Base-by-base conservation (phyloP, 2,113 vertebrate species). In the Motacilla alba region DNA sequence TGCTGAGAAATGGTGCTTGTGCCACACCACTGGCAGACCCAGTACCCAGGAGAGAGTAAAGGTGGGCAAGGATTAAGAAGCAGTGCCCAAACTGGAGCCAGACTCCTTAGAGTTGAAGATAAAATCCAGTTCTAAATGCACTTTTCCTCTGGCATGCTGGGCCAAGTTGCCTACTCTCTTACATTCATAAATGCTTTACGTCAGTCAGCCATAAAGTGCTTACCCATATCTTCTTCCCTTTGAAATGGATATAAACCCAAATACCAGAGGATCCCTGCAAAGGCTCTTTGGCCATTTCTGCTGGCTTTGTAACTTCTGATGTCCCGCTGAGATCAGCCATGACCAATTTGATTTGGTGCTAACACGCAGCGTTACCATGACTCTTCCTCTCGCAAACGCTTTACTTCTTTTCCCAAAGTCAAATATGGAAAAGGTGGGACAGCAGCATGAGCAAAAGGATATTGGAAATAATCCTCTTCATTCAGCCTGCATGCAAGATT, bases 401-500 rank as follows among this genome's bases (percentile, higher is more conserved):
- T 85, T 23, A 77, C 77, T 89, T 94, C 84, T 90, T 81, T 95
- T 87, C 95, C 81, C 87, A 18, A 79, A 92, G 94, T 90, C 95
- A 95, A 89, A 96, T 89, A 90, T 94, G 95, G 92, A 93, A 96
- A 92, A 96, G 68, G 60, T 94, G 80, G 58, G 86, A 93, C 80
- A 96, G 88, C 86, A 96, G 90, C 78, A 80, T 69, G 70, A 94
- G 94, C 84, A 92, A 87, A 95, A 92, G 83, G 92, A 73, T 96
- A 94, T 90, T 90, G 94, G 92, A 97, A 96, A 90, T 96, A 95
- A 97, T 95, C 95, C 93, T 93, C 93, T 90, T 96, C 90, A 31
- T 93, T 96, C 86, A 94, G 92, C 88, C 77, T 53, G 88, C 73
- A 73, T 13, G 86, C 77, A 66, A 96, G 95, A 95, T 95, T 89